phyloP scores from a whole-genome alignment of 2,113 vertebrate genomes.

The Grantiella picta region DNA sequence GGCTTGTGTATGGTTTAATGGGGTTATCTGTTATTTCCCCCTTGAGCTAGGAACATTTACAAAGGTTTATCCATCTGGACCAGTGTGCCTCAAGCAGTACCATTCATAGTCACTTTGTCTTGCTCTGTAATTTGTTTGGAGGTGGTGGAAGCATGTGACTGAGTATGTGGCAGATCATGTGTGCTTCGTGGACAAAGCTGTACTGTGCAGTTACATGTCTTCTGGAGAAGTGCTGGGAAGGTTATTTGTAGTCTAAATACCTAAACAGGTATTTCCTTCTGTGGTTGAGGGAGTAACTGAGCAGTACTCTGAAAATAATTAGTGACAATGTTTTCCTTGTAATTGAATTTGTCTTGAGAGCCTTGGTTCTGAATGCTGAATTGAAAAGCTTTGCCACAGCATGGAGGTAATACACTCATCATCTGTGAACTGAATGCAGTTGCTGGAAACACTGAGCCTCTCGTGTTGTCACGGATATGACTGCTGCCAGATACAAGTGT shows the following conservation, averaged over 20 bases:
- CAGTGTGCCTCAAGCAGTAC: background rate
- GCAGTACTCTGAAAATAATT: background rate
- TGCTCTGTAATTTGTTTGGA: background rate
- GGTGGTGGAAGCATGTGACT: background rate
- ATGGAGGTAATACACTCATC: background rate
- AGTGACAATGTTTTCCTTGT: background rate
- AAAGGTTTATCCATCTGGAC: background rate
- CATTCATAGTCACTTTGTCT: background rate
- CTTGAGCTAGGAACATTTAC: background rate
- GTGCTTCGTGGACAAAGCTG: background rate
- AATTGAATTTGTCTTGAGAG: background rate
- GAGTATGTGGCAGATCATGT: accelerated
- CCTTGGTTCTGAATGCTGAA: background rate
- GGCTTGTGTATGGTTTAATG: background rate
- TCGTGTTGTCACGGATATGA: background rate
- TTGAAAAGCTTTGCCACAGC: background rate
- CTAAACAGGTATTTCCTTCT: background rate
- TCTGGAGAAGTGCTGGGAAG: background rate
- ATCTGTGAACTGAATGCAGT: background rate
- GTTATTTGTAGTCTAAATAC: background rate
- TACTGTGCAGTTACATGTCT: background rate
- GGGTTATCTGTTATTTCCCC: background rate
- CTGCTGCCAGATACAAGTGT: background rate
- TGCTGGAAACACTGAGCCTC: background rate
- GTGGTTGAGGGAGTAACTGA: background rate